These are phyloP conservation scores for Pygathrix nemaeus DNA, from an alignment of 2,113 vertebrate species.

Conservation along the genomic window DNA sequence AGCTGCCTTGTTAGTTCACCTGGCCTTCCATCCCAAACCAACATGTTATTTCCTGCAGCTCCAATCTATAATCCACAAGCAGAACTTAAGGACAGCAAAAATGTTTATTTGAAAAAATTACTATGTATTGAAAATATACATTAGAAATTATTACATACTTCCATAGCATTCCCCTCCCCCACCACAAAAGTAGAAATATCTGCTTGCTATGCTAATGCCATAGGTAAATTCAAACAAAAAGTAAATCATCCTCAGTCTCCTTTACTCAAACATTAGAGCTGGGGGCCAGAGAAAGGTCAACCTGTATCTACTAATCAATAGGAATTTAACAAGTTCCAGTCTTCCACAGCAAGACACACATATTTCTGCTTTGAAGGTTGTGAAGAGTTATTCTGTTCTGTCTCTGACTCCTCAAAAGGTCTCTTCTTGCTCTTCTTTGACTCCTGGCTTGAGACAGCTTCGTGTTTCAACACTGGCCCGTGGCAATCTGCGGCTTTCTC, in stretches of 20 bases:
- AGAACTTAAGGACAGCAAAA: constrained; percentile 80
- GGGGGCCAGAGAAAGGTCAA: not conserved
- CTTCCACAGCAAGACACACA: constrained; percentile 86
- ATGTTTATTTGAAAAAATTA: constrained; percentile 86
- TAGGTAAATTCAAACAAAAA: constrained; percentile 72
- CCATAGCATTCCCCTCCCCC: constrained; percentile 60
- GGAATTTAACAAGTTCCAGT: constrained; percentile 92
- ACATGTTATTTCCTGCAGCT: not conserved
- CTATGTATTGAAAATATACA: constrained; percentile 87
- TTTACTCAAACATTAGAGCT: constrained; percentile 7
- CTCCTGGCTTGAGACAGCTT: constrained; percentile 57
- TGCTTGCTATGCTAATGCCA: constrained; percentile 71
- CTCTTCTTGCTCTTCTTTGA: constrained; percentile 85
- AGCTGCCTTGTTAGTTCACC: not conserved
- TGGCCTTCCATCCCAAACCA: not conserved
- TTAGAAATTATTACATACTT: constrained; percentile 78
- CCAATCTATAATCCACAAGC: constrained; percentile 28
- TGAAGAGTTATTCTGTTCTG: constrained; percentile 56
- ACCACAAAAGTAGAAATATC: constrained; percentile 77
- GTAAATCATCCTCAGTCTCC: constrained; percentile 49
- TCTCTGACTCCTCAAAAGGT: constrained; percentile 77
- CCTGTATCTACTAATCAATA: constrained; percentile 85
- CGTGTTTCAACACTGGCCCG: constrained; percentile 65
- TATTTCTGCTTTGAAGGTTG: constrained; percentile 86
- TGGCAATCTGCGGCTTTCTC: constrained; percentile 77